phyloP scores from a whole-genome alignment of 2,797 vertebrate genomes.

The Anguilla pacifica region DNA sequence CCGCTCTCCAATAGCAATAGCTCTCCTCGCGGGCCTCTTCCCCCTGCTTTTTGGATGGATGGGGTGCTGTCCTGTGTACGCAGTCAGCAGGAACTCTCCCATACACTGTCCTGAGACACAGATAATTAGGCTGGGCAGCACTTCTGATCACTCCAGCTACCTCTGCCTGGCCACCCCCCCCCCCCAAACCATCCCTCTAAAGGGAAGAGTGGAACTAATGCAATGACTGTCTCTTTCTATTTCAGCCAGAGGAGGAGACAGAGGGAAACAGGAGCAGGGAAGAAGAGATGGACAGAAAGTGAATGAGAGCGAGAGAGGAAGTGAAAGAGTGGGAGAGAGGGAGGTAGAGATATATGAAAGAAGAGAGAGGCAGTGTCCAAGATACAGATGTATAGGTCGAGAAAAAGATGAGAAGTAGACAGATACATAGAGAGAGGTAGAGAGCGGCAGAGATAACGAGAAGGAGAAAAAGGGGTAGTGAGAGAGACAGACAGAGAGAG shows the following conservation, averaged over 20 bases:
- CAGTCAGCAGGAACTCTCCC: slow-evolving; percentile 18
- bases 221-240: slow-evolving; percentile 31
- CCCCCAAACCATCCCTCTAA: neutral
- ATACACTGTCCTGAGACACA: slow-evolving; percentile 7
- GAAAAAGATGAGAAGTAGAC: neutral
- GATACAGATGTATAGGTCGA: neutral
- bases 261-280: neutral
- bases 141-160: neutral
- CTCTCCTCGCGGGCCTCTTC: neutral
- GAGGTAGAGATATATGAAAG: neutral
- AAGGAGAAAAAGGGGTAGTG: neutral
- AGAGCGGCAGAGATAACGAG: neutral
- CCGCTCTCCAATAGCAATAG: neutral
- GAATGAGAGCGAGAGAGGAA: neutral
- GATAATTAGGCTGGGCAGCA: neutral
- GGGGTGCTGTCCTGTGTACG: neutral
- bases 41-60: neutral
- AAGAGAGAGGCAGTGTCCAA: neutral
- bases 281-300: neutral
- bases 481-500: neutral
- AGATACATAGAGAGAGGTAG: slow-evolving; percentile 13
- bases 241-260: slow-evolving; percentile 1
- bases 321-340: neutral
- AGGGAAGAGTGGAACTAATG: neutral
- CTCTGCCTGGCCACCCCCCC: neutral